Base-by-base conservation (phyloP, 2,113 vertebrate genomes). In the Eulacestoma nigropectus region DNA sequence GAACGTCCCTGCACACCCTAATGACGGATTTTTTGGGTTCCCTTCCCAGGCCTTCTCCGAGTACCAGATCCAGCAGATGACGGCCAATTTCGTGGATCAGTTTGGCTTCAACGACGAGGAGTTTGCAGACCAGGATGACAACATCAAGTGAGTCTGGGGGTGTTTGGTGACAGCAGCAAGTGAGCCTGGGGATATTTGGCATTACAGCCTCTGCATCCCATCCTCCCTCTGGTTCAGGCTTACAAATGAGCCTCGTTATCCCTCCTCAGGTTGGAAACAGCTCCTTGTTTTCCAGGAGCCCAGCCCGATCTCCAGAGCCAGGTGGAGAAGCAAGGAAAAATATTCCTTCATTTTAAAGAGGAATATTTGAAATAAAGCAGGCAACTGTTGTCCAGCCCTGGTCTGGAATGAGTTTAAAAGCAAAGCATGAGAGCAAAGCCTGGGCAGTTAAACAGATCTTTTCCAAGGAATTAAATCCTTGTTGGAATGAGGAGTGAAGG, bases 51-150 rank as follows among this genome's bases (percentile, higher is more conserved):
- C 99, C 13, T 99, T 99, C 97, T 99, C 99, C 0, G 99, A 99
- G 96, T 99, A 99, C 97, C 99, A 99, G 98, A 99, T 99, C 95
- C 99, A 99, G 93, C 99, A 99, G 98, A 99, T 99, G 99, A 99
- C 99, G 0, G 99, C 99, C 13, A 99, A 98, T 93, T 99, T 99
- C 6, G 98, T 99, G 91, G 99, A 99, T 97, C 99, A 99, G 97
- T 99, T 99, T 47, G 99, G 99, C 88, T 99, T 99, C 88, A 99
- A 99, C 0, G 99, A 99, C 2, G 99, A 99, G 97, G 99, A 99
- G 94, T 99, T 99, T 94, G 99, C 98, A 69, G 99, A 99, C 91
- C 99, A 99, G 60, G 99, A 99, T 25, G 99, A 99, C 95, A 99
- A 98, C 7, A 99, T 99, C 96, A 99, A 99, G 99, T 99, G 69